Evolutionary conservation across 2,888 invertebrate species (phyloP).

Genomic region (Conchocele bisecta): DNA sequence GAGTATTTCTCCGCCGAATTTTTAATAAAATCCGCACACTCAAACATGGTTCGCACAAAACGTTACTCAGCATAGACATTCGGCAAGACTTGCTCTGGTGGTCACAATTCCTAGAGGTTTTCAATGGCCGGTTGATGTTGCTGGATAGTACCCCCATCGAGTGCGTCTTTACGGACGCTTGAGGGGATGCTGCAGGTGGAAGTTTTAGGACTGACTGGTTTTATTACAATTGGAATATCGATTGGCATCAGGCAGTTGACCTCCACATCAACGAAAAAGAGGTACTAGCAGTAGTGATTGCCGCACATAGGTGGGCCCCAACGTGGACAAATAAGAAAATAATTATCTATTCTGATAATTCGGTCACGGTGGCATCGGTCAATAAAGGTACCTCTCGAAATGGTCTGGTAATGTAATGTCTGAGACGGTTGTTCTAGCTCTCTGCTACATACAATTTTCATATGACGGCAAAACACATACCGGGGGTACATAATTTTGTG

Average conservation of each 20-base stretch:
- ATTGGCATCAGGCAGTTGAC: neutral
- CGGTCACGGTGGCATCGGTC: slow-evolving; percentile 7
- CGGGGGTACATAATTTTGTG: neutral
- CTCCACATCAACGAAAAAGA: slow-evolving; percentile 2
- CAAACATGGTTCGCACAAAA: no score
- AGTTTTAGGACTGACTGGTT: slow-evolving; percentile 19
- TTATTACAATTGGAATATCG: slow-evolving; percentile 14
- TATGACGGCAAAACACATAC: slow-evolving; percentile 1
- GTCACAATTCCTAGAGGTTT: neutral
- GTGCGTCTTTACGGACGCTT: slow-evolving; percentile 18
- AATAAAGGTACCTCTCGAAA: slow-evolving; percentile 7
- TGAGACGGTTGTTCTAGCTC: slow-evolving; percentile 3
- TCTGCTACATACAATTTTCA: slow-evolving; percentile 13
- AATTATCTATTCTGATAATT: slow-evolving; percentile 14
- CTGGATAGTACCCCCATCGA: slow-evolving; percentile 1
- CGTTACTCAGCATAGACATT: neutral
- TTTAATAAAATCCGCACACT: no score
- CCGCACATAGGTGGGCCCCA: slow-evolving; percentile 14
- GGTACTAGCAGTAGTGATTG: slow-evolving; percentile 1
- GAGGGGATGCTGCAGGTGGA: slow-evolving; percentile 13
- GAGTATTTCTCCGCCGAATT: no score
- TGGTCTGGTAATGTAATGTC: slow-evolving; percentile 3
- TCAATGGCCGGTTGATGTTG: slow-evolving; percentile 10
- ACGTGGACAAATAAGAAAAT: slow-evolving; percentile 3
- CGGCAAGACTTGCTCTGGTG: slow-evolving; percentile 21